Base-by-base conservation (phyloP, 2,113 vertebrate genomes). In the Cyanoramphus novaezelandiae region DNA sequence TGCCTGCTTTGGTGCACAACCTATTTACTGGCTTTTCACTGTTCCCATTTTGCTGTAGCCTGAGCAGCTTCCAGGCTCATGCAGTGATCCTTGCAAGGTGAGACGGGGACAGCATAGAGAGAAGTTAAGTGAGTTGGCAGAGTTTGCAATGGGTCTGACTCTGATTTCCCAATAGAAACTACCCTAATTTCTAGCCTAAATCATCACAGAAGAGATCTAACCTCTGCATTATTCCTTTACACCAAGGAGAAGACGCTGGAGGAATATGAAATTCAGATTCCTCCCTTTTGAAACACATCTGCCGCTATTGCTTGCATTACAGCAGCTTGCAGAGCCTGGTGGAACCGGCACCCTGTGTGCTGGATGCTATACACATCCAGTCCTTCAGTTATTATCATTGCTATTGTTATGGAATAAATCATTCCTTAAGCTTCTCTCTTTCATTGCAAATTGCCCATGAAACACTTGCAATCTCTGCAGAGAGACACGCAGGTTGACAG, bases 391-490 rank as follows among this genome's bases (percentile, higher is more conserved):
- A 75, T 82, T 81, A 69, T 39, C 87, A 57, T 76, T 75, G 91
- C 92, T 59, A 46, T 71, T 97, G 90, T 90, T 89, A 87, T 0
- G 17, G 83, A 78, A 95, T 92, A 95, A 96, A 95, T 93, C 83
- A 55, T 13, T 71, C 88, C 77, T 92, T 82, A 86, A 94, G 93
- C 92, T 95, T 78, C 92, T 79, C 89, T 70, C 91, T 96, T 88
- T 94, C 92, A 50, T 21, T 91, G 91, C 86, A 95, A 96, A 96
- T 95, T 86, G 95, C 47, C 95, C 92, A 94, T 94, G 96, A 94
- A 96, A 95, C 80, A 55, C 88, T 88, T 72, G 86, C 96, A 90
- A 23, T 82, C 75, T 88, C 92, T 86, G 86, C 80, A 74, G 89
- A 79, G 81, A 88, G 86, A 92, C 89, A 86, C 60, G 27, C 0